A percentile compares a stretch with the other conserved stretches of the same genome.
phyloP scores from a whole-genome alignment of 2,888 invertebrate genomes.

The Epistrophe eligans region DNA sequence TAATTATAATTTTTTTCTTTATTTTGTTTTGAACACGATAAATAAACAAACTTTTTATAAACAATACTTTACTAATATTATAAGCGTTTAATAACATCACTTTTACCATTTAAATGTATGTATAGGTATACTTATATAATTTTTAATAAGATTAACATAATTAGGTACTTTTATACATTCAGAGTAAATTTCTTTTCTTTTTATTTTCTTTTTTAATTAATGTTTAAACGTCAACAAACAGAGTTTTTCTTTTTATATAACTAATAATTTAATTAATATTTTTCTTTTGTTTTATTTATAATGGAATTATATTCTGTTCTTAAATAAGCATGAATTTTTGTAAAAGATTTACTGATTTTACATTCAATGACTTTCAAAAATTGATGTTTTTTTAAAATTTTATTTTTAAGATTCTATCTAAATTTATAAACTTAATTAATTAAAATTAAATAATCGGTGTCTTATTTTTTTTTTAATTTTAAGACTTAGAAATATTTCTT shows the following conservation, averaged over 20 bases:
- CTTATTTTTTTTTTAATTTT: conserved; percentile 36
- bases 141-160: conserved; percentile 68
- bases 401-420: conserved; percentile 68
- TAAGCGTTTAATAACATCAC: conserved; percentile 65
- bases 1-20: conserved; percentile 9
- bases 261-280: conserved; percentile 54
- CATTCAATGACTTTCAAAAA: conserved; percentile 26
- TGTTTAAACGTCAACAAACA: conserved; percentile 66
- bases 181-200: conserved; percentile 48
- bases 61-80: conserved; percentile 27
- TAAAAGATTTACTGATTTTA: conserved; percentile 53
- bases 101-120: conserved; percentile 44
- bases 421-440: conserved; percentile 59
- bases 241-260: conserved; percentile 36
- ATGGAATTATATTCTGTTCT: conserved; percentile 24
- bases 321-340: conserved; percentile 66
- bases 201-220: conserved; percentile 13
- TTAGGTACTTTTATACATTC: conserved; percentile 74
- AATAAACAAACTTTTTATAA: conserved; percentile 31
- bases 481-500: conserved; percentile 41
- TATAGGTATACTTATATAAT: conserved; percentile 35
- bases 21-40: conserved; percentile 7
- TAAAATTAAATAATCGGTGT: conserved; percentile 63
- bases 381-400: conserved; percentile 55
- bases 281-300: conserved; percentile 25